Evolutionary conservation across 2,888 invertebrate species (phyloP).

Genomic region (Lepidonotus clava): DNA sequence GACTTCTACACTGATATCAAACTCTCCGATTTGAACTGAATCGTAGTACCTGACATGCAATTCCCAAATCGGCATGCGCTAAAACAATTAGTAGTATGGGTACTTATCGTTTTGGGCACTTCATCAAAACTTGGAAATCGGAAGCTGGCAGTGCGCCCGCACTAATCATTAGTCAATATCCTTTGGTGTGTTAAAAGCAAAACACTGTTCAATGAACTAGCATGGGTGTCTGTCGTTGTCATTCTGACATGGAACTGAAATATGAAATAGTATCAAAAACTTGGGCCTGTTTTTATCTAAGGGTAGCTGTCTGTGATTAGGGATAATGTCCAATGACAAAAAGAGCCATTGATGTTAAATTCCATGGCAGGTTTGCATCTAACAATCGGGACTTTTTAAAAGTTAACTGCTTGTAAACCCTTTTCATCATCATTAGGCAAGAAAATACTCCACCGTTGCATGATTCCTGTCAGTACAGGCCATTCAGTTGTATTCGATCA

Average conservation of each 20-base stretch:
- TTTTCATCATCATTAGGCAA: slow-evolving; percentile 6
- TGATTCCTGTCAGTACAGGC: not conserved
- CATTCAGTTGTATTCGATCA: not conserved
- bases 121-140: not conserved
- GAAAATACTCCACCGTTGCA: not conserved
- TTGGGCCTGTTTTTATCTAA: not conserved
- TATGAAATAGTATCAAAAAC: not conserved
- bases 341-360: not conserved
- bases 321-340: not conserved
- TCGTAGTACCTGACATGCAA: not conserved
- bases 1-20: not conserved
- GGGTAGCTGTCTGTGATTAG: not conserved
- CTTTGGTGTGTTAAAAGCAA: slow-evolving; percentile 15
- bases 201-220: not conserved
- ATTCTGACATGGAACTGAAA: not conserved
- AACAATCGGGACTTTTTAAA: not conserved
- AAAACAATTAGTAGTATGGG: not conserved
- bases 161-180: not conserved
- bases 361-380: not conserved
- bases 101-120: not conserved
- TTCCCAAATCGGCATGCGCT: not conserved
- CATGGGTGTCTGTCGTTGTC: not conserved
- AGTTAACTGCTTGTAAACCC: not conserved
- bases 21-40: not conserved
- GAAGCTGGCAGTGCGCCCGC: not conserved